Percentiles rank a stretch among this genome's conserved stretches.
Evolutionary conservation across 2,113 vertebrate species (phyloP).

Genomic region (Rhea americana): DNA sequence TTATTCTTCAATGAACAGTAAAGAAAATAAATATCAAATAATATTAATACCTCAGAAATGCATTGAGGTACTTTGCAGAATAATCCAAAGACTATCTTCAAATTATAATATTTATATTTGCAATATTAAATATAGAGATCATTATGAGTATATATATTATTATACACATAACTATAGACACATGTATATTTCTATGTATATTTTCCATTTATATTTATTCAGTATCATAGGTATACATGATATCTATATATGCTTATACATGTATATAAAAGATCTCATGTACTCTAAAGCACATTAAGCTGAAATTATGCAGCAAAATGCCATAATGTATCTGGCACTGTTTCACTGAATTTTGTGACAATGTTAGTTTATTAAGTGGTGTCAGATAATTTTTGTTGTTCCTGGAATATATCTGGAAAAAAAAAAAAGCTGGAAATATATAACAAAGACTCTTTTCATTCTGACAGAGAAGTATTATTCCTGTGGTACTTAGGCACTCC

Average conservation of each 20-base stretch:
- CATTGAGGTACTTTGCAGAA: background rate
- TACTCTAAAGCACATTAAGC: background rate
- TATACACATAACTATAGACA: background rate
- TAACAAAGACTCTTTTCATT: slow-evolving; percentile 17
- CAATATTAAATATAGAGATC: background rate
- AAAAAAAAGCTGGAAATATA: background rate
- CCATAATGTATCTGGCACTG: background rate
- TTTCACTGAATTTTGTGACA: background rate
- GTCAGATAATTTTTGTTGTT: slow-evolving; percentile 4
- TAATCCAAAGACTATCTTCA: slow-evolving; percentile 1
- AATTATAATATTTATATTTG: background rate
- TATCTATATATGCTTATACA: background rate
- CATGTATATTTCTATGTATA: background rate
- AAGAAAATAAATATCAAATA: background rate
- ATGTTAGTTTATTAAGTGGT: background rate
- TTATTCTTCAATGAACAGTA: background rate
- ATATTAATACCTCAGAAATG: background rate
- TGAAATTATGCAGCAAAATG: background rate
- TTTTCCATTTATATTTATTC: background rate
- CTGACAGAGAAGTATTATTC: background rate
- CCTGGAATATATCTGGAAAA: background rate
- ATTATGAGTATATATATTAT: background rate
- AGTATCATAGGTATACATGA: background rate
- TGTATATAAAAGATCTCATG: background rate
- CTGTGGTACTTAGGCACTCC: slow-evolving; percentile 6